These are phyloP conservation scores for Malurus cyaneus DNA, from an alignment of 2,113 vertebrate genomes.

Conservation along the genomic window DNA sequence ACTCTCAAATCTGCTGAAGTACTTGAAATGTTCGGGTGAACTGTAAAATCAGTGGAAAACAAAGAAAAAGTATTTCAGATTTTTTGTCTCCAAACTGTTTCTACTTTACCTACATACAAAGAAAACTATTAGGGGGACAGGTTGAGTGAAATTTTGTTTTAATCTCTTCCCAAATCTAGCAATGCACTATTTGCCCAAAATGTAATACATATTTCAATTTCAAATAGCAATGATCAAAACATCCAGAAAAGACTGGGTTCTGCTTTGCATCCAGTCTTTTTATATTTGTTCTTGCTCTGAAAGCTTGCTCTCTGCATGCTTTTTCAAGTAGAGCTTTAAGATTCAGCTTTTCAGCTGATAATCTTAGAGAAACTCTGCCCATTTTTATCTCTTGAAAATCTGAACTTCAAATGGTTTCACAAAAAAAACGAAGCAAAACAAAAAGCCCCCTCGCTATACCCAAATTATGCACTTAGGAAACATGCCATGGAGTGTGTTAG, in stretches of 20 bases:
- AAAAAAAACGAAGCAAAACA: background rate
- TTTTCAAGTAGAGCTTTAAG: constrained; percentile 9
- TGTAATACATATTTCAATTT: background rate
- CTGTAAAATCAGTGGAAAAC: background rate
- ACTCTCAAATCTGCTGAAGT: background rate
- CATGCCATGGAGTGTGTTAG: background rate
- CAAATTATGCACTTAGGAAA: background rate
- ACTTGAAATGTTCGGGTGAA: background rate
- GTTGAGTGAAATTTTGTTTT: background rate
- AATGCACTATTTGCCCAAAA: background rate
- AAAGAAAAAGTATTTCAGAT: background rate
- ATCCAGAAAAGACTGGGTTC: background rate
- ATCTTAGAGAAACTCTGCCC: background rate
- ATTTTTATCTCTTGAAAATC: constrained; percentile 6
- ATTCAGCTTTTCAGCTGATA: background rate
- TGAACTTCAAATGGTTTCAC: background rate
- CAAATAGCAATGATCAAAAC: background rate
- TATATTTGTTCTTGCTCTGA: background rate
- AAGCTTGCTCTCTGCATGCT: background rate
- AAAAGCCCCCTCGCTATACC: fast-evolving
- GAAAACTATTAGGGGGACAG: background rate
- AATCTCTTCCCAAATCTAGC: background rate
- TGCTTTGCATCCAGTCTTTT: background rate
- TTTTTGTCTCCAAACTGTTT: background rate
- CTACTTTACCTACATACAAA: background rate